Evolutionary conservation across 1,140 invertebrate genomes (phyloP), one percentile per base, ranked within the genome.

Genomic region (Nomia melanderi): DNA sequence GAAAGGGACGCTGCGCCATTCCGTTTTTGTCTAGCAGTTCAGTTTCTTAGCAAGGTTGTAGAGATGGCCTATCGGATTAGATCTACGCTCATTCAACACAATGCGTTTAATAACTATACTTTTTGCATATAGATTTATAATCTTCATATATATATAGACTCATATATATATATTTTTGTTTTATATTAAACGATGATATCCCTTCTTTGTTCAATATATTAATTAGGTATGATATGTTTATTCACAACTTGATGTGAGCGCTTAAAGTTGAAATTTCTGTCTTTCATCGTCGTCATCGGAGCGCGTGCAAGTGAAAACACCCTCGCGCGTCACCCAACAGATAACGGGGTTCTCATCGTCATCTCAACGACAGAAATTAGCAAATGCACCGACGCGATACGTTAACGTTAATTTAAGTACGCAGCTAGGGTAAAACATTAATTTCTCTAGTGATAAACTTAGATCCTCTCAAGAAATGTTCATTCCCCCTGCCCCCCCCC

Each of bases 221-320:
- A 90, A 85, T 89, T 90, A 86, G 76, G 82, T 92, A 91, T 92
- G 91, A 92, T 92, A 92, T 92, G 91, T 92, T 92, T 92, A 91
- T 92, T 92, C 91, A 92, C 91, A 92, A 92, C 91, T 91, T 91
- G 90, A 92, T 92, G 91, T 92, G 91, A 92, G 91, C 91, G 90
- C 87, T 92, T 91, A 89, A 81, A 90, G 79, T 77, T 74, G 72
- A 31, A 89, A 85, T 84, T 88, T 80, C 56, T 72, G 81, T 81
- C 59, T 62, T 75, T 84, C 56, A 85, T 85, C 78, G 77, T 85
- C 85, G 36, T 53, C 27, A 84, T 66, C 63, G 69, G 14, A n/a
- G n/a, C n/a, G n/a, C n/a, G n/a, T n/a, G n/a, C n/a, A n/a, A n/a
- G n/a, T n/a, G n/a, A n/a, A n/a, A n/a, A 44, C 41, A 44, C 41